Evolutionary conservation across 2,113 vertebrate genomes (phyloP).

Genomic region (Aleadryas rufinucha): DNA sequence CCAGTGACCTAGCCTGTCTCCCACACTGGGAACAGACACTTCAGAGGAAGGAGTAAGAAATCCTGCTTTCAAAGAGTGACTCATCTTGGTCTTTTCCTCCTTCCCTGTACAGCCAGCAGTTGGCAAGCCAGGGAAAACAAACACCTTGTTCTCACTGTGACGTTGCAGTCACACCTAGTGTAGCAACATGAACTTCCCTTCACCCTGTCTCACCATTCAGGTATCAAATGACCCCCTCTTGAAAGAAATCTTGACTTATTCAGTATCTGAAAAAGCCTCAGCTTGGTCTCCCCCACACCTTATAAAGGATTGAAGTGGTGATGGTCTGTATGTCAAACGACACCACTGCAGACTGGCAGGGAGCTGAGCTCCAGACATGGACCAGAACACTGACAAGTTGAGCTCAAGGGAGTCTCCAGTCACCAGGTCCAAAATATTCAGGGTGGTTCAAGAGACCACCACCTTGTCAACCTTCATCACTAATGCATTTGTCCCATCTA

Average conservation of each 20-base stretch:
- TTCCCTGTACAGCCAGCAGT: neutral
- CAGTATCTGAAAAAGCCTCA: neutral
- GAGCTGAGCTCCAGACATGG: neutral
- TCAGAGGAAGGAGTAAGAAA: neutral
- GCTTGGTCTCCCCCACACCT: neutral
- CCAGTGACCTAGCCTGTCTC: neutral
- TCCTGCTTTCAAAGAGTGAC: neutral
- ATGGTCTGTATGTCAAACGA: neutral
- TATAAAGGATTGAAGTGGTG: neutral
- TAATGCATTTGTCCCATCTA: neutral
- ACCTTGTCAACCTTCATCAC: neutral
- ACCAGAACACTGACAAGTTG: neutral
- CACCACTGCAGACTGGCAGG: neutral
- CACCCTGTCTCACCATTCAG: neutral
- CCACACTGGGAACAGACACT: neutral
- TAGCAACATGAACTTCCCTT: constrained; percentile 15
- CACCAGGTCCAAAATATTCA: neutral
- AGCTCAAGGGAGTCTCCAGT: neutral
- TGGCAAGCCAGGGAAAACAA: constrained; percentile 5
- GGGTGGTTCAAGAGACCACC: neutral
- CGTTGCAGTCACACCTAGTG: neutral
- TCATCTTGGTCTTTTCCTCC: neutral
- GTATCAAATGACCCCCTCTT: neutral
- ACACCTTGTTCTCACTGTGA: constrained; percentile 22
- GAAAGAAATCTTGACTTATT: neutral